Base-by-base conservation (phyloP, 2,888 invertebrate species). In the Lycia hirtaria region DNA sequence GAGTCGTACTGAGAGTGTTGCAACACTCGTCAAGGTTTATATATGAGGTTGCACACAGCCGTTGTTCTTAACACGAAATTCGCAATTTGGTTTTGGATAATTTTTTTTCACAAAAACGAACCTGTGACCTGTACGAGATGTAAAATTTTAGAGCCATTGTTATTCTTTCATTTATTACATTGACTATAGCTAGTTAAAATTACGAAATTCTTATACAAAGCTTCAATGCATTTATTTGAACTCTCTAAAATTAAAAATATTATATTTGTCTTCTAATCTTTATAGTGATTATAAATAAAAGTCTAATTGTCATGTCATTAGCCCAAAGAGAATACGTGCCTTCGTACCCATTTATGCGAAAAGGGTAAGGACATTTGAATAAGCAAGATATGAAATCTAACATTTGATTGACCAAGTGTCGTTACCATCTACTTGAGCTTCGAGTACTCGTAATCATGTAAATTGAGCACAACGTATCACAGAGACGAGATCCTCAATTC, bases 1-100 rank as follows among this genome's bases (percentile, higher is more conserved):
- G 92, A 92, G 92, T 87, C 91, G 87, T 85, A 92, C 92, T 92
- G 92, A 92, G 85, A 78, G 85, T 90, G 87, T 90, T 89, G 88
- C 87, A 90, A 90, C 88, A 78, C 78, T 76, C 81, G 72, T 85
- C 86, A 87, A 88, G 85, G 86, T 84, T 91, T 91, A 91, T 89
- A 90, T 92, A 91, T 90, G 81, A 89, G 81, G 77, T 84, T 88
- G 85, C 79, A 87, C 68, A 76, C 63, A 52, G 67, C 73, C 69
- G 80, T 69, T 73, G 75, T 75, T 79, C 75, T 74, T 69, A 72
- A 69, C 65, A 76, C 66, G 71, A 73, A 72, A 71, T 73, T 72
- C 72, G 74, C 67, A 72, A 60, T 65, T 71, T 60, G 58, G 57
- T 68, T 69, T 59, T 62, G 26, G 56, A 62, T 67, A n/a, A n/a